Conservation (phyloP, 2,888 invertebrate genomes). For the Hirtodrosophila alboralis region DNA sequence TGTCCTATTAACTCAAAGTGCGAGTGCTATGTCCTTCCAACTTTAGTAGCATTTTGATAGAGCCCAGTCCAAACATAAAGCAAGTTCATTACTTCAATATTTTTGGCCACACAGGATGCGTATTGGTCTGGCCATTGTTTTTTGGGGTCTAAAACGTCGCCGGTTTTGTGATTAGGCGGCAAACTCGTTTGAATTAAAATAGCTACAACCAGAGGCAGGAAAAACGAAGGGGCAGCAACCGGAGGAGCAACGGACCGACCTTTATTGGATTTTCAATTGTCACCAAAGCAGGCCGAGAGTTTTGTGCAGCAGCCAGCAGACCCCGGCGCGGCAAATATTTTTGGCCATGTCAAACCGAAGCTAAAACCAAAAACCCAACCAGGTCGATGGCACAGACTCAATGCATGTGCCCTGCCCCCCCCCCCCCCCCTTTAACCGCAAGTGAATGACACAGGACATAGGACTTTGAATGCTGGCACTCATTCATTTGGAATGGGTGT, state of each 20-base stretch:
- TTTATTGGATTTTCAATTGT: conserved; percentile 80
- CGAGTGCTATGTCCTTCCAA: conserved; percentile 32
- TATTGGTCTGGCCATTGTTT: conserved; percentile 41
- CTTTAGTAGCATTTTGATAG: conserved; percentile 60
- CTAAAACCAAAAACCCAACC: conserved; percentile 35
- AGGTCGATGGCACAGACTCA: neutral
- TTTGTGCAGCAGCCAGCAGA: conserved; percentile 7
- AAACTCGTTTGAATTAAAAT: conserved; percentile 76
- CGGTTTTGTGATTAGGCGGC: conserved; percentile 73
- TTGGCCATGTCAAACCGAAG: conserved; percentile 39
- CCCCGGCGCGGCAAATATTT: conserved; percentile 57
- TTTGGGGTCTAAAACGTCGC: conserved; percentile 36
- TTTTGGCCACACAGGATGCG: conserved; percentile 63
- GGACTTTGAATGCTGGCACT: conserved; percentile 41
- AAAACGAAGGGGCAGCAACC: neutral
- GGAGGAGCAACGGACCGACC: conserved; percentile 32
- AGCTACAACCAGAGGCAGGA: conserved; percentile 29
- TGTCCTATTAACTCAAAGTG: conserved; percentile 75
- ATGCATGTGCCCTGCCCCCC: too few species aligned
- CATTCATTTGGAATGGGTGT: conserved; percentile 40
- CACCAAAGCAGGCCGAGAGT: conserved; percentile 53
- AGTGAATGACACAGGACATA: conserved; percentile 66
- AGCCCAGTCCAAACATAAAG: conserved; percentile 44
- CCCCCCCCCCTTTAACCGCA: conserved; percentile 50
- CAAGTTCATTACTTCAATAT: conserved; percentile 73